A percentile compares a stretch with the other conserved stretches of the same genome.
Evolutionary conservation across 2,113 vertebrate genomes (phyloP).

Genomic region (Platysteira castanea): DNA sequence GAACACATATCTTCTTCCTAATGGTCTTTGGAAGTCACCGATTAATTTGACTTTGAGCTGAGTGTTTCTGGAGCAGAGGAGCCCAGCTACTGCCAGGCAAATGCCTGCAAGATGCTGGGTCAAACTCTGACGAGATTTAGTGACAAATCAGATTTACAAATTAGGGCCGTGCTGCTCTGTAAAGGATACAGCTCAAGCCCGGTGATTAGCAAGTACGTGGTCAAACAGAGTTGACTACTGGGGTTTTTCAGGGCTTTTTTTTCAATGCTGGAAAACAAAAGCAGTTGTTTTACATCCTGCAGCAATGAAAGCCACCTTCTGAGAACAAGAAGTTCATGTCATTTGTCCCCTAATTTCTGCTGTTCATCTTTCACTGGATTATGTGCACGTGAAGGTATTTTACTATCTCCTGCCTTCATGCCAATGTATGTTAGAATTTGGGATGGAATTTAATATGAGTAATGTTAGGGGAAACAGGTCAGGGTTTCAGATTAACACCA

Average conservation of each 20-base stretch:
- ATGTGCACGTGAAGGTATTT: conserved; percentile 11
- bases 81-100: neutral
- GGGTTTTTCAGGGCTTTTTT: neutral
- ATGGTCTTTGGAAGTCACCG: conserved; percentile 41
- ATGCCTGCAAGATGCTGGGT: conserved; percentile 26
- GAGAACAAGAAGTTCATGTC: neutral
- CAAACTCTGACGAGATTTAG: conserved; percentile 34
- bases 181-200: neutral
- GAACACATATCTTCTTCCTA: conserved; percentile 38
- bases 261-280: neutral
- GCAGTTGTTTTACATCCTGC: neutral
- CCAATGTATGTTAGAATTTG: neutral
- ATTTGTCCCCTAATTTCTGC: neutral
- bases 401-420: neutral
- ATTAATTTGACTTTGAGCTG: conserved; percentile 56
- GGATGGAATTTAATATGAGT: conserved; percentile 72
- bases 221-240: neutral
- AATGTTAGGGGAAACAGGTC: conserved; percentile 77
- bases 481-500: conserved; percentile 77
- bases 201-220: neutral
- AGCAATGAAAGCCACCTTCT: neutral
- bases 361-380: neutral
- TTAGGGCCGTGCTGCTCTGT: neutral
- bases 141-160: conserved; percentile 56
- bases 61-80: conserved; percentile 6